Percentiles rank a stretch among this genome's conserved stretches.
Conservation (phyloP, 2,113 vertebrate genomes). For the Pseudorasbora parva region DNA sequence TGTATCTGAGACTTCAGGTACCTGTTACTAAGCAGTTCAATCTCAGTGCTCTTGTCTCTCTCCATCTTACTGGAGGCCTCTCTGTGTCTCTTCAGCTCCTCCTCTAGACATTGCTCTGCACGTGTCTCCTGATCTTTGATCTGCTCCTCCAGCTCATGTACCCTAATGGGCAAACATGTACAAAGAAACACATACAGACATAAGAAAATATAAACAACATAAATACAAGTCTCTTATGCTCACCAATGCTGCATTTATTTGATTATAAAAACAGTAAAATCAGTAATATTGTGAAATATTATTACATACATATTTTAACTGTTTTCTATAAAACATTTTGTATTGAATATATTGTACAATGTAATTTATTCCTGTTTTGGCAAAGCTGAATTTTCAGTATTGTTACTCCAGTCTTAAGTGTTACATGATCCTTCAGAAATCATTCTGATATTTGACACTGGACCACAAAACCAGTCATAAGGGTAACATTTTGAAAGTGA, state of each 20-base stretch:
- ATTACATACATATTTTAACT: neutral
- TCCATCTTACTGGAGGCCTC: slow-evolving; percentile 88
- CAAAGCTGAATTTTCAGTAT: neutral
- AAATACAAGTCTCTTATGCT: neutral
- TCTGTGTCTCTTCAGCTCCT: slow-evolving; percentile 87
- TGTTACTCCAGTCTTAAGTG: neutral
- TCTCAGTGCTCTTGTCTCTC: slow-evolving; percentile 84
- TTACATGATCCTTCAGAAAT: neutral
- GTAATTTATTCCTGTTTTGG: neutral
- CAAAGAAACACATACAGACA: slow-evolving; percentile 22
- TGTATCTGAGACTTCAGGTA: slow-evolving; percentile 56
- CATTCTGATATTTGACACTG: neutral
- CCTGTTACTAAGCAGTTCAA: slow-evolving; percentile 89
- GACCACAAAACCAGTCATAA: too few relatives aligned
- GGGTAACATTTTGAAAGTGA: too few relatives aligned
- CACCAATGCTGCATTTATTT: neutral
- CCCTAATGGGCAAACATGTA: slow-evolving; percentile 73
- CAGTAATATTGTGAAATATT: neutral
- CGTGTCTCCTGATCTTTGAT: slow-evolving; percentile 90
- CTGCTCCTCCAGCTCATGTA: slow-evolving; percentile 95
- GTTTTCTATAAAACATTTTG: too few relatives aligned
- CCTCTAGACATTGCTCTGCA: slow-evolving; percentile 87
- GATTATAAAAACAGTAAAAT: neutral
- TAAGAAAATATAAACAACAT: neutral
- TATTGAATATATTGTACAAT: neutral